Evolutionary conservation across 2,888 invertebrate species (phyloP), one percentile per base, ranked within the genome.

Genomic region (Bursaphelenchus okinawaensis): DNA sequence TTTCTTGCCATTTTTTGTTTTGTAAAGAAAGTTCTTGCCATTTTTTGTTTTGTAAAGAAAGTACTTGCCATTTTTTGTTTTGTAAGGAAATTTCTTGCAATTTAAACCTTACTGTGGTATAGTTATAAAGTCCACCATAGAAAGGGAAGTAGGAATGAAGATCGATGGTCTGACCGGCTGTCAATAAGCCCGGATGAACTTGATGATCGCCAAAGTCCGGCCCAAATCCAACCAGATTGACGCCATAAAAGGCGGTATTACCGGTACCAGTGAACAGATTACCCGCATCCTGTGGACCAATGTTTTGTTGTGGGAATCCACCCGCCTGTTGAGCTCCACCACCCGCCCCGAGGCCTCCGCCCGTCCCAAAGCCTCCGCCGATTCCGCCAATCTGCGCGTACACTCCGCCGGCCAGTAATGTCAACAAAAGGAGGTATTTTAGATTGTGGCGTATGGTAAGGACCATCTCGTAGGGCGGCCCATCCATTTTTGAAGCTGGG

Each of bases 121-220:
- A 81, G 70, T 80, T 80, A 68, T 80, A 80, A 24, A 74, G 67
- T 55, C 79, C 81, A 50, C 79, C 79, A 56, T 79, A 80, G 63
- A 79, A 80, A 22, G 80, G 80, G 63, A 81, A 80, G 68, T 72
- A 80, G 75, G 78, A 68, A 55, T 80, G 76, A 22, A 81, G 71
- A 65, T 80, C 80, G 60, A 80, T 80, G 4, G 80, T 81, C 69
- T 75, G 75, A 55, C 80, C 80, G 55, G 78, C 73, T 6, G 80
- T 81, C 22, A 81, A 66, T 70, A 80, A 75, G 7, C 76, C 76
- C 20, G 79, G 80, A 54, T 76, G 76, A 28, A 79, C 78, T 62
- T 74, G 72, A 58, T 75, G 70, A 63, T 80, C 80, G 55, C 80
- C 80, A 12, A 71, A 74, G 64, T 81, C 80, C 7, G 80, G 80